A percentile compares a stretch with the other conserved stretches of the same genome.
phyloP scores from a whole-genome alignment of 2,888 invertebrate genomes.

The Mayetiola destructor region DNA sequence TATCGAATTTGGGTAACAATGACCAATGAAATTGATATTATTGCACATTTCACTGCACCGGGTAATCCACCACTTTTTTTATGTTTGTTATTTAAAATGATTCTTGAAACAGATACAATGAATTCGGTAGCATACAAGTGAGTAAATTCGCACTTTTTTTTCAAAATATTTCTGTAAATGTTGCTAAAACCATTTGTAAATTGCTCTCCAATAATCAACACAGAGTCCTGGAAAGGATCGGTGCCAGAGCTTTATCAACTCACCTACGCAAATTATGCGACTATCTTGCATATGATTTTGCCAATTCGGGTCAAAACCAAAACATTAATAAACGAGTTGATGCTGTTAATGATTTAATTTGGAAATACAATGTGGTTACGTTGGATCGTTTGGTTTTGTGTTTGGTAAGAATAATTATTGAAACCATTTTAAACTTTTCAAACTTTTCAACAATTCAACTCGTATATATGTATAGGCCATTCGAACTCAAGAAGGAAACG shows the following conservation, averaged over 20 bases:
- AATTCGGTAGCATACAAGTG: slow-evolving; percentile 92
- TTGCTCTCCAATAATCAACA: slow-evolving; percentile 17
- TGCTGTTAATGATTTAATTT: slow-evolving; percentile 90
- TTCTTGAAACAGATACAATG: slow-evolving; percentile 84
- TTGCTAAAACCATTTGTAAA: background rate
- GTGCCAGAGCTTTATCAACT: slow-evolving; percentile 77
- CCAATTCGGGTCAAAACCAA: slow-evolving; percentile 54
- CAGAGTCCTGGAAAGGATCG: slow-evolving; percentile 85
- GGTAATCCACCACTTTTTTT: slow-evolving; percentile 82
- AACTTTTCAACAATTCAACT: slow-evolving; percentile 15
- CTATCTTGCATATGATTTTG: slow-evolving; percentile 84
- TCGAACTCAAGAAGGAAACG: slow-evolving; percentile 81
- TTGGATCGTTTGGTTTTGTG: slow-evolving; percentile 86
- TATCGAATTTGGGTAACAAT: slow-evolving; percentile 93
- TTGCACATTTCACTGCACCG: slow-evolving; percentile 88
- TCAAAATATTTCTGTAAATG: background rate
- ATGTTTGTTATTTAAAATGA: slow-evolving; percentile 89
- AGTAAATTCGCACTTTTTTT: slow-evolving; percentile 22
- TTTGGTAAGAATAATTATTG: slow-evolving; percentile 43
- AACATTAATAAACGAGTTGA: slow-evolving; percentile 90
- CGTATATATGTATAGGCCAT: slow-evolving; percentile 44
- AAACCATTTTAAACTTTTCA: slow-evolving; percentile 3
- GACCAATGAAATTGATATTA: slow-evolving; percentile 91
- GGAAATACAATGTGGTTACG: slow-evolving; percentile 94
- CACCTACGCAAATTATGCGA: slow-evolving; percentile 91